Evolutionary conservation across 2,888 invertebrate species (phyloP).

Genomic region (Notocelia uddmanniana): DNA sequence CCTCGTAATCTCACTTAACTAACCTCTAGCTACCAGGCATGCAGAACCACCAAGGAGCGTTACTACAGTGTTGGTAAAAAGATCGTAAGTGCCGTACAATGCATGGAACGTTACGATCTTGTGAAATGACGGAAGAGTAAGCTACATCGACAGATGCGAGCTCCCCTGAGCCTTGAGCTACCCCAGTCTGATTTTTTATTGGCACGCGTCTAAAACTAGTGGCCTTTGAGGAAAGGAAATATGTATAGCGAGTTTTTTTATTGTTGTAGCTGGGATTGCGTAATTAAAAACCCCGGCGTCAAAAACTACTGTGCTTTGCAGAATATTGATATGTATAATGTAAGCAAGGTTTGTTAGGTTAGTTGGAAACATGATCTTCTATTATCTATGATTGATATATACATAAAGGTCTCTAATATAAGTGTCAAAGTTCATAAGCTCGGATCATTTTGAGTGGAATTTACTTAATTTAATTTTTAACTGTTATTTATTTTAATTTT

Average conservation of each 20-base stretch:
- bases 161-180: slow-evolving; percentile 48
- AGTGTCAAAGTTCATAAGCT: too few relatives aligned
- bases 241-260: not conserved
- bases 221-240: slow-evolving; percentile 17
- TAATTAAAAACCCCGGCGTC: too few relatives aligned
- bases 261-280: too few relatives aligned
- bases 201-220: slow-evolving; percentile 21
- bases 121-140: slow-evolving; percentile 47
- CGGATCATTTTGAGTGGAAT: too few relatives aligned
- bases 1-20: slow-evolving; percentile 35
- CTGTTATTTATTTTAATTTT: too few relatives aligned
- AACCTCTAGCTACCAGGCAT: slow-evolving; percentile 56
- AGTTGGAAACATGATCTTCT: not conserved
- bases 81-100: not conserved
- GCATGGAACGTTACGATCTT: not conserved
- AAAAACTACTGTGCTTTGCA: too few relatives aligned
- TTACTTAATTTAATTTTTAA: too few relatives aligned
- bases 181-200: slow-evolving; percentile 35
- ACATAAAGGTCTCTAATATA: too few relatives aligned
- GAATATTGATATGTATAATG: too few relatives aligned
- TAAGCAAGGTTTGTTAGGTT: not conserved
- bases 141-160: slow-evolving; percentile 59
- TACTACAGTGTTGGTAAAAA: slow-evolving; percentile 2
- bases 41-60: slow-evolving; percentile 51
- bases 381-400: too few relatives aligned